Percentiles rank a stretch among this genome's conserved stretches.
Conservation (phyloP, 2,113 vertebrate genomes). For the Nothoprocta pentlandii region DNA sequence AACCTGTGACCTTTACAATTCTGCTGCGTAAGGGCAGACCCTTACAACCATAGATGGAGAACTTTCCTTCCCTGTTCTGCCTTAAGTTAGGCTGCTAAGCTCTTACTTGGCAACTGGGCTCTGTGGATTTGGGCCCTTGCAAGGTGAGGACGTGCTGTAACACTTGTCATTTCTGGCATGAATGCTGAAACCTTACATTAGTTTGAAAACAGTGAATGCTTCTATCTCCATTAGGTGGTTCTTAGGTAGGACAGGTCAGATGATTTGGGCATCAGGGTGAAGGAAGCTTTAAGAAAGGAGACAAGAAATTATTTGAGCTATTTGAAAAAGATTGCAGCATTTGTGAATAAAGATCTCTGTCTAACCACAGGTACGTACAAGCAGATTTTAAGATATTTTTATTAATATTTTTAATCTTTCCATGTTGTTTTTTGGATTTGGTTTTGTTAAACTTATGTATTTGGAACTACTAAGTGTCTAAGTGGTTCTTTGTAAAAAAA, state of each 20-base stretch:
- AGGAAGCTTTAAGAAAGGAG: not conserved
- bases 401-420: not conserved
- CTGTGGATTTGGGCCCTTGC: not conserved
- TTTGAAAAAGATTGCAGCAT: not conserved
- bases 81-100: not conserved
- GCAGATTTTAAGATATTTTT: not conserved
- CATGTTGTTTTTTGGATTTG: not conserved
- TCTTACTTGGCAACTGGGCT: not conserved
- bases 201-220: not conserved
- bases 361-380: not conserved
- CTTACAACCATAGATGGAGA: accelerated
- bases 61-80: not conserved
- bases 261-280: not conserved
- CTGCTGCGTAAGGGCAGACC: not conserved
- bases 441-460: not conserved
- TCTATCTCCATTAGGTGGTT: not conserved
- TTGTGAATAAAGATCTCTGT: not conserved
- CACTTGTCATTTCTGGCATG: not conserved
- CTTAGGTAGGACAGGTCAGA: not conserved
- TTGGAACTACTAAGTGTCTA: not conserved
- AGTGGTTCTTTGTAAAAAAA: not conserved
- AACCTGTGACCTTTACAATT: not conserved
- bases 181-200: not conserved
- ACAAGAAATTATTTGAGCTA: conserved; percentile 1
- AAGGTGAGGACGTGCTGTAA: not conserved